Evolutionary conservation across 2,113 vertebrate species (phyloP).

Genomic region (Turdus rufiventris): DNA sequence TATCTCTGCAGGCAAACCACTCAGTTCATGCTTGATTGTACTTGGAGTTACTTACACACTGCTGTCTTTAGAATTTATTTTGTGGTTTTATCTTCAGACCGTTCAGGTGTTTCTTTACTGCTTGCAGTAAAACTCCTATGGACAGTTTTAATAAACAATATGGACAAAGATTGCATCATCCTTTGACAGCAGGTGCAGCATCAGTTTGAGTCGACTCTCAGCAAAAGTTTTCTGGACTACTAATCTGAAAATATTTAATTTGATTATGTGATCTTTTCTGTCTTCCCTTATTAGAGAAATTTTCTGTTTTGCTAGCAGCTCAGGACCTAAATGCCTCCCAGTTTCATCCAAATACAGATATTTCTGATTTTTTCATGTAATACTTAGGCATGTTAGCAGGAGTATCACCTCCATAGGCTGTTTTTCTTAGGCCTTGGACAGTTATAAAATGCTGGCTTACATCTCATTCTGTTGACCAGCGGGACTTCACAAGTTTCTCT

Average conservation of each 20-base stretch:
- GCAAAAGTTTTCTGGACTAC: not conserved
- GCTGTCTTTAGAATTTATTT: not conserved
- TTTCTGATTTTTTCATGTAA: not conserved
- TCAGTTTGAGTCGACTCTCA: not conserved
- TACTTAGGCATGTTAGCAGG: not conserved
- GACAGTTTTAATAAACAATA: not conserved
- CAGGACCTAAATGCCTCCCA: not conserved
- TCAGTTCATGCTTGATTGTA: not conserved
- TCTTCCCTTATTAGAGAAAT: not conserved
- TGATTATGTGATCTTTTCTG: not conserved
- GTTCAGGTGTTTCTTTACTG: not conserved
- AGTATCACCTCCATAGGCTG: not conserved
- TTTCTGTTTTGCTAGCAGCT: not conserved
- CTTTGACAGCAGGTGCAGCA: not conserved
- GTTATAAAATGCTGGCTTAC: not conserved
- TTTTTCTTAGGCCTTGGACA: not conserved
- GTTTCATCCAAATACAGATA: not conserved
- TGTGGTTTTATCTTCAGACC: not conserved
- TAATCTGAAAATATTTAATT: not conserved
- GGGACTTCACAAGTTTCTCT: not conserved
- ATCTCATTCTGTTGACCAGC: not conserved
- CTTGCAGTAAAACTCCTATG: not conserved
- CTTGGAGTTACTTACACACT: not conserved
- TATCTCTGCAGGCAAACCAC: not conserved
- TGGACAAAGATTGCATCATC: not conserved